Base-by-base conservation (phyloP, 2,888 invertebrate species). In the Emmelina monodactyla region DNA sequence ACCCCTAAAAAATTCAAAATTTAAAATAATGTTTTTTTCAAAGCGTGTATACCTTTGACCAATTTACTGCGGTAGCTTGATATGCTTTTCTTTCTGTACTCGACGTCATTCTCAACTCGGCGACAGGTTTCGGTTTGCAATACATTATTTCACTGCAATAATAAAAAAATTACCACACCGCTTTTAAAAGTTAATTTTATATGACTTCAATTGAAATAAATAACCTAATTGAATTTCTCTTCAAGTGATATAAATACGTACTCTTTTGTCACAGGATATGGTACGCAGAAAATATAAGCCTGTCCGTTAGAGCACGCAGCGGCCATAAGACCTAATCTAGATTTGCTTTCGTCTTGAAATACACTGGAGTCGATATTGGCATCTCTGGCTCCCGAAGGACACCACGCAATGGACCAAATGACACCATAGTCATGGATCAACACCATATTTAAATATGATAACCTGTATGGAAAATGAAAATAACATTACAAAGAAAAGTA, bases 361-460 rank as follows among this genome's bases (percentile, higher is more conserved):
- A n/a, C n/a, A n/a, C n/a, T n/a, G n/a, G n/a, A n/a, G n/a, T n/a
- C n/a, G 3, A 32, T 41, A 10, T 31, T 16, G 16, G 22, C 49
- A 37, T 85, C 83, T 43, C 85, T 84, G 39, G 85, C 83, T 7
- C 90, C 90, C 1, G 88, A 88, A 4, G 91, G 90, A 59, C 91
- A 91, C 89, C 90, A 91, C 47, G 85, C 85, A 66, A 90, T 66
- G 15, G 82, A 76, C 88, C 88, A 88, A 13, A 88, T 69, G 1
- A 84, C 82, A 7, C 89, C 89, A 44, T 67, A 80, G 19, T 85
- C 75, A 48, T 88, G 85, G 1, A 82, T 83, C 39, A 91, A 55
- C 2, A 83, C 83, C 38, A 87, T 79, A 9, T 69, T 76, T 31
- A 88, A 62, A 28, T 55, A 45, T 2, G 72, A 69, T 3, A 10